Percentiles rank a stretch among this genome's conserved stretches.
Conservation (phyloP, 1,140 invertebrate genomes). For the Solenopsis fugax region DNA sequence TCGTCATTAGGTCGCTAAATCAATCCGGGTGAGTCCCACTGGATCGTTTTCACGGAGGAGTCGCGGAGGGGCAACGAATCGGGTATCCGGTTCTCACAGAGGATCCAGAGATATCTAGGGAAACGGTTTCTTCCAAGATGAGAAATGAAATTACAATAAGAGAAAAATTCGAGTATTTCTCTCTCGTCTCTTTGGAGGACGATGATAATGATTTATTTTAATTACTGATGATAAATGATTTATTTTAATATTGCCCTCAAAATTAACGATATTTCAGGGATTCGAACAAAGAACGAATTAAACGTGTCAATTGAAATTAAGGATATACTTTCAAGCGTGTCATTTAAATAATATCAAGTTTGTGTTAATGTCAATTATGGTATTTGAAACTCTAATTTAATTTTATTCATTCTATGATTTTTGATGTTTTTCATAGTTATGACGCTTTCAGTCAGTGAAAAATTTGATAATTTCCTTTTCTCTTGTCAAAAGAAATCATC, state of each 20-base stretch:
- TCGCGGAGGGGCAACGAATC: slow-evolving; percentile 64
- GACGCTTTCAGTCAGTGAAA: neutral
- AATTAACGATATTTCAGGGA: neutral
- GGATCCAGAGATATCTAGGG: neutral
- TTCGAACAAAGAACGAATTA: neutral
- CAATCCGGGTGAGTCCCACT: slow-evolving; percentile 73
- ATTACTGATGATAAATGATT: slow-evolving; percentile 10
- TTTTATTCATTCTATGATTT: neutral
- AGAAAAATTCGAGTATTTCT: neutral
- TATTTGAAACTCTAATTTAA: slow-evolving; percentile 1
- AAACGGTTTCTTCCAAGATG: neutral
- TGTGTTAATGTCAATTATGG: slow-evolving; percentile 7
- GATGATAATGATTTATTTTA: slow-evolving; percentile 3
- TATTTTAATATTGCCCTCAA: neutral
- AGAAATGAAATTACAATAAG: neutral
- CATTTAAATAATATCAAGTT: neutral
- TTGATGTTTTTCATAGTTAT: neutral
- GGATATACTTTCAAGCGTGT: neutral
- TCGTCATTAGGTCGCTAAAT: slow-evolving; percentile 83
- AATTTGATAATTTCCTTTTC: slow-evolving; percentile 9
- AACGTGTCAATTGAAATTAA: neutral
- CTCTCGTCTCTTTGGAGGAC: neutral
- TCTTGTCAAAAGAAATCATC: neutral
- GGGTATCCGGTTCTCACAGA: slow-evolving; percentile 63
- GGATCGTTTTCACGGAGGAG: slow-evolving; percentile 70